A percentile compares a stretch with the other conserved stretches of the same genome.
phyloP scores from a whole-genome alignment of 2,888 invertebrate species.

The Cecidostiba fungosa region DNA sequence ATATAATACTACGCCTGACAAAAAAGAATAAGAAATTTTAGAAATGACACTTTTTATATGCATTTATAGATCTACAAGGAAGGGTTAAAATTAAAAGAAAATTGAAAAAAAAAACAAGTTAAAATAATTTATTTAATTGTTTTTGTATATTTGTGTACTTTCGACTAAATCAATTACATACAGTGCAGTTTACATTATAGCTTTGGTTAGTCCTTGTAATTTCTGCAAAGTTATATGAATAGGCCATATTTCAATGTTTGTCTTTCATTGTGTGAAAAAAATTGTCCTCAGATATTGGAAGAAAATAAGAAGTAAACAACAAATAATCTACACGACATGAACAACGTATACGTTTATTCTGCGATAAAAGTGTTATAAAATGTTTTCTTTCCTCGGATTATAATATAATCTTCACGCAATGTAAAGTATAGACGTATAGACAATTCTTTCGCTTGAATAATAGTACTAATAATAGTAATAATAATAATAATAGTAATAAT shows the following conservation, averaged over 20 bases:
- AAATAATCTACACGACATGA: constrained; percentile 61
- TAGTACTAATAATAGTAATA: constrained; percentile 52
- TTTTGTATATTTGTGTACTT: constrained; percentile 57
- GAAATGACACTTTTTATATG: neutral
- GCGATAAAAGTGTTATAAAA: constrained; percentile 62
- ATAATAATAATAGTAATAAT: constrained; percentile 37
- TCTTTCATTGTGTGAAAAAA: constrained; percentile 32
- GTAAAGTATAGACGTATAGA: constrained; percentile 58
- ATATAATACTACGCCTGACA: neutral
- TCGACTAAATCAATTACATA: constrained; percentile 57
- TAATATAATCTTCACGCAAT: constrained; percentile 62
- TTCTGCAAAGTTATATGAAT: constrained; percentile 42
- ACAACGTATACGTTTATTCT: constrained; percentile 61
- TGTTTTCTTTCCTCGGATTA: constrained; percentile 53
- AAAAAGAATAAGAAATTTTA: neutral
- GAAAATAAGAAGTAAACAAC: constrained; percentile 44
- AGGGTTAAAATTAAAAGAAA: constrained; percentile 1
- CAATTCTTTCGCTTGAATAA: constrained; percentile 57
- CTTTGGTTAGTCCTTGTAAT: constrained; percentile 58
- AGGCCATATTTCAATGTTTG: constrained; percentile 28
- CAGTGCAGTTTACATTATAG: constrained; percentile 57
- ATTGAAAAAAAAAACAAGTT: constrained; percentile 20
- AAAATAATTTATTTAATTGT: constrained; percentile 40
- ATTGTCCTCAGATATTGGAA: neutral
- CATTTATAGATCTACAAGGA: neutral